Evolutionary conservation across 2,888 invertebrate species (phyloP).

Genomic region (Calephelis perditalis): DNA sequence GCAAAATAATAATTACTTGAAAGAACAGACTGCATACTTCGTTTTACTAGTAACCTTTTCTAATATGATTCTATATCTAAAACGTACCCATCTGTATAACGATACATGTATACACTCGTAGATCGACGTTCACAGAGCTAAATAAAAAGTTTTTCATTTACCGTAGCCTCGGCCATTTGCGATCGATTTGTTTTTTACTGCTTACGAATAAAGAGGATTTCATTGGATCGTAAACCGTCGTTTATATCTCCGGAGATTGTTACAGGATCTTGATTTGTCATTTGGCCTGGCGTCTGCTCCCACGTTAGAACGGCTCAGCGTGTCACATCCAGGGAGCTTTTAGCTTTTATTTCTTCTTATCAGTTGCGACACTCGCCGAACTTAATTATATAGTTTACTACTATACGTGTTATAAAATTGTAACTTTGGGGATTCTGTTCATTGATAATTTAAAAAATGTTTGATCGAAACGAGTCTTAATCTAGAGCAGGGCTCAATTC

Average conservation of each 20-base stretch:
- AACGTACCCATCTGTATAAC: too few relatives aligned
- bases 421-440: too few relatives aligned
- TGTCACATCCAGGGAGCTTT: not conserved
- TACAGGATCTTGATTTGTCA: constrained; percentile 27
- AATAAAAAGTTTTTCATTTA: constrained; percentile 7
- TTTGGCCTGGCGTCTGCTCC: constrained; percentile 18
- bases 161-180: not conserved
- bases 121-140: not conserved
- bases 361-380: not conserved
- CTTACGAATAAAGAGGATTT: constrained; percentile 20
- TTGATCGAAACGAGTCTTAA: too few relatives aligned
- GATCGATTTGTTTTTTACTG: constrained; percentile 15
- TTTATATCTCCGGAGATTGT: constrained; percentile 25
- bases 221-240: constrained; percentile 25
- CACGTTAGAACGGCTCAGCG: not conserved
- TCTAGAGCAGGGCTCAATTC: too few relatives aligned
- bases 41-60: too few relatives aligned
- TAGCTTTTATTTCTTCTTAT: not conserved
- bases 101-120: too few relatives aligned
- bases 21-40: too few relatives aligned
- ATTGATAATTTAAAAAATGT: too few relatives aligned
- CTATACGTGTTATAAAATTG: too few relatives aligned
- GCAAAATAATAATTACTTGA: too few relatives aligned
- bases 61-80: too few relatives aligned
- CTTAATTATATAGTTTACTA: too few relatives aligned